These are phyloP conservation scores for Petrolisthes cinctipes DNA, from an alignment of 2,888 invertebrate species.

Conservation along the genomic window DNA sequence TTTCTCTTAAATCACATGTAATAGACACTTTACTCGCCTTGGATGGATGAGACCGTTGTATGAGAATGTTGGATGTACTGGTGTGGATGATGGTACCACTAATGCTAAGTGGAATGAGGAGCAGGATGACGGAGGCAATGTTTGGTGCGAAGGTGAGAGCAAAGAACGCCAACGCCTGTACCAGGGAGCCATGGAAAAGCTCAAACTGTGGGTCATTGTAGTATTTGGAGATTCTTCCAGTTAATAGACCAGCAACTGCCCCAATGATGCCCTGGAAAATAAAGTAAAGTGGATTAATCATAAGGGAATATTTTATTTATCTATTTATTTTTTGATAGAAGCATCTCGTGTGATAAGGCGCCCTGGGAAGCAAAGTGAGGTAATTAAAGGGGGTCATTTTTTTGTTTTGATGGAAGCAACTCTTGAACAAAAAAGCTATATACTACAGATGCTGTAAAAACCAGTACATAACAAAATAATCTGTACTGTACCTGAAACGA, in stretches of 20 bases:
- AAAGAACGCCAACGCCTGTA: conserved; percentile 66
- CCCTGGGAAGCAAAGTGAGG: too few species aligned
- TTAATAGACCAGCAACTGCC: conserved; percentile 68
- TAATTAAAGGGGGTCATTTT: too few species aligned
- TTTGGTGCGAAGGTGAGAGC: conserved; percentile 66
- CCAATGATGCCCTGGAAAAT: conserved; percentile 67
- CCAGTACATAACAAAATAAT: too few species aligned
- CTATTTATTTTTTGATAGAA: too few species aligned
- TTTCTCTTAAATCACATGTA: neutral
- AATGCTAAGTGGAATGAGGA: conserved; percentile 68
- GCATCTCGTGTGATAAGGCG: too few species aligned
- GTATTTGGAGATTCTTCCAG: conserved; percentile 67
- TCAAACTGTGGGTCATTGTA: conserved; percentile 67
- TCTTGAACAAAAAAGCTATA: too few species aligned
- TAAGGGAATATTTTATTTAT: too few species aligned
- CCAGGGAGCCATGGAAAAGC: conserved; percentile 67
- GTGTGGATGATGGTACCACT: conserved; percentile 68
- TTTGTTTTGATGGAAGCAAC: too few species aligned
- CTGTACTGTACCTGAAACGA: conserved; percentile 67
- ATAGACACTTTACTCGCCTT: conserved; percentile 11
- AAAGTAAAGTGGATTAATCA: neutral
- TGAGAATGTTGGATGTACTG: conserved; percentile 67
- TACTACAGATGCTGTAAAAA: too few species aligned
- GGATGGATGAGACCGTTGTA: conserved; percentile 66
- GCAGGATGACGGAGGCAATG: conserved; percentile 66